These are phyloP conservation scores for Nesidiocoris tenuis DNA, from an alignment of 2,888 invertebrate species.

Conservation along the genomic window DNA sequence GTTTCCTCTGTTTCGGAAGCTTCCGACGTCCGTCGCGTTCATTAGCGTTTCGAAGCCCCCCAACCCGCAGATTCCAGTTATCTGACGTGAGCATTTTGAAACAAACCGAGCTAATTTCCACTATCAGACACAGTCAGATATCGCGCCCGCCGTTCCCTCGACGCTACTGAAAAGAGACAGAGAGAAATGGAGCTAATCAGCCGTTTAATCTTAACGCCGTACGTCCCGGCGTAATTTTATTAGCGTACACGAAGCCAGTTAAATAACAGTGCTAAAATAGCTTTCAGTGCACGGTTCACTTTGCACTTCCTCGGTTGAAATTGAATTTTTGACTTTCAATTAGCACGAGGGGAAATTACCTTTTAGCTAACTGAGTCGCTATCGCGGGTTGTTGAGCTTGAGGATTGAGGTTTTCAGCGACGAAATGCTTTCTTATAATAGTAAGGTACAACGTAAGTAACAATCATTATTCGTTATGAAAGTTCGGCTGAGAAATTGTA, in stretches of 20 bases:
- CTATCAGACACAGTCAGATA: background rate
- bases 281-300: background rate
- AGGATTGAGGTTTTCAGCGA: background rate
- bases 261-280: background rate
- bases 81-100: background rate
- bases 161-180: too few relatives aligned
- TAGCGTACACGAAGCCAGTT: background rate
- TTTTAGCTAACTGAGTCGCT: background rate
- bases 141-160: too few relatives aligned
- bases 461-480: too few relatives aligned
- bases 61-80: background rate
- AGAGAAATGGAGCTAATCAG: background rate
- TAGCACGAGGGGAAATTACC: background rate
- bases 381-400: too few relatives aligned
- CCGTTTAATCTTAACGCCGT: background rate
- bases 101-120: background rate
- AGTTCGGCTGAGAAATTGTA: too few relatives aligned
- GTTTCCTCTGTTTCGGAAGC: background rate
- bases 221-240: background rate
- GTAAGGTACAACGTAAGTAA: too few relatives aligned
- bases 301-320: background rate
- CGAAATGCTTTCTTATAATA: too few relatives aligned
- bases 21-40: background rate
- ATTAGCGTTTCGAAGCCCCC: background rate
- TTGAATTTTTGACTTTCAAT: background rate